Evolutionary conservation across 2,797 vertebrate genomes (phyloP).

Genomic region (Telmatherina bonti): DNA sequence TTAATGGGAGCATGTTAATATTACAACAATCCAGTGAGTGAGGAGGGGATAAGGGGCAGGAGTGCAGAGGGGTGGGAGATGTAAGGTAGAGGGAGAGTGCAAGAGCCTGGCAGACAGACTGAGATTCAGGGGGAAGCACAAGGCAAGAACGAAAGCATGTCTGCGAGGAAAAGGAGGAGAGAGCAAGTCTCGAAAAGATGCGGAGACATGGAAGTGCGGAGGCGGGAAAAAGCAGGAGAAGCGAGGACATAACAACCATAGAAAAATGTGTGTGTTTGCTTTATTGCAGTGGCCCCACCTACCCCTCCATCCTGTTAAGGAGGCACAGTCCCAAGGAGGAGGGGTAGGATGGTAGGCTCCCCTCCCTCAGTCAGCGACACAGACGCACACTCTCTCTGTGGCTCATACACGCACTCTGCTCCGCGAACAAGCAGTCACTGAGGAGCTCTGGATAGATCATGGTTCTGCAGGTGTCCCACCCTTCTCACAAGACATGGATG

Average conservation of each 20-base stretch:
- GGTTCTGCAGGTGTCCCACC: conserved; percentile 83
- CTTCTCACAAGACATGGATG: conserved; percentile 73
- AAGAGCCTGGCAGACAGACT: conserved; percentile 53
- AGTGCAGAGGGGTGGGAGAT: conserved; percentile 45
- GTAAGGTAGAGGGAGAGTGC: conserved; percentile 62
- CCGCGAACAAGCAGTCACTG: conserved; percentile 76
- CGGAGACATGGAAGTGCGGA: conserved; percentile 72
- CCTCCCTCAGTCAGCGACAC: conserved; percentile 75
- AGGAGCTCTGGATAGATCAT: conserved; percentile 76
- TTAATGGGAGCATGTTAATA: conserved; percentile 86
- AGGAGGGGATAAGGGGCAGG: conserved; percentile 57
- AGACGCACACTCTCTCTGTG: conserved; percentile 60
- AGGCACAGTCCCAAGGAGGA: conserved; percentile 79
- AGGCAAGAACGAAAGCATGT: conserved; percentile 62
- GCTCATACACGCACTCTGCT: conserved; percentile 74
- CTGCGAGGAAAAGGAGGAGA: conserved; percentile 42
- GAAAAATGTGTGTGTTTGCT: conserved; percentile 78
- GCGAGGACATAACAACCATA: conserved; percentile 79
- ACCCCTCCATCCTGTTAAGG: conserved; percentile 81
- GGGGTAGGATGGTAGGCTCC: conserved; percentile 81
- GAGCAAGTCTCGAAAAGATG: conserved; percentile 66
- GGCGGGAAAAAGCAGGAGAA: conserved; percentile 72
- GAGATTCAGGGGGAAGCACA: conserved; percentile 55
- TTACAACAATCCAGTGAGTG: conserved; percentile 81
- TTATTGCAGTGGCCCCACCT: conserved; percentile 84